phyloP scores from a whole-genome alignment of 2,797 vertebrate species.

The Thalassophryne amazonica region DNA sequence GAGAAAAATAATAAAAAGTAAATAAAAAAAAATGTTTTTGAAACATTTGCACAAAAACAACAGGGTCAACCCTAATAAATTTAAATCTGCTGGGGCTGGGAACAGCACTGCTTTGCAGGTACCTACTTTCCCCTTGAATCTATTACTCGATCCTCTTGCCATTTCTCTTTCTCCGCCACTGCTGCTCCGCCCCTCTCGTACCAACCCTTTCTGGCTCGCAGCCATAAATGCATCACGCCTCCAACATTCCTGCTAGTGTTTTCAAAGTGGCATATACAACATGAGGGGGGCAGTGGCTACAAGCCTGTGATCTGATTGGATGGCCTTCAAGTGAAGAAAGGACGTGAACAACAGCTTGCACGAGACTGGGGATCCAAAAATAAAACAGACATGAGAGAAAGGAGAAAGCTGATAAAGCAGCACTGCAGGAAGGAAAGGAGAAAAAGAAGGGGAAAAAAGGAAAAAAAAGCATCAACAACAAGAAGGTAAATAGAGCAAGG shows the following conservation, averaged over 20 bases:
- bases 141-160: not conserved
- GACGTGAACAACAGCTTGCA: slow-evolving; percentile 66
- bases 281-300: slow-evolving; percentile 57
- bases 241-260: slow-evolving; percentile 61
- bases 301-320: slow-evolving; percentile 56
- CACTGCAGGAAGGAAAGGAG: not conserved
- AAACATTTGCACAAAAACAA: too few species aligned
- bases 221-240: slow-evolving; percentile 50
- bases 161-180: not conserved
- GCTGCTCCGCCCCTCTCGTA: slow-evolving; percentile 28
- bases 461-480: not conserved
- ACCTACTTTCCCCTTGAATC: not conserved
- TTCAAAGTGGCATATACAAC: slow-evolving; percentile 71
- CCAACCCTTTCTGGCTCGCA: slow-evolving; percentile 52
- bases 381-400: not conserved
- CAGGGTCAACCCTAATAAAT: too few species aligned
- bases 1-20: too few species aligned
- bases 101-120: too few species aligned
- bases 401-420: not conserved
- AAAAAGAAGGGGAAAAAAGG: not conserved
- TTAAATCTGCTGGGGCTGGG: too few species aligned
- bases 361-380: slow-evolving; percentile 37
- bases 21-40: too few species aligned
- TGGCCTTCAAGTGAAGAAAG: slow-evolving; percentile 24
- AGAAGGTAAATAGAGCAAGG: not conserved